These are phyloP conservation scores for Gorsachius magnificus DNA, from an alignment of 2,797 vertebrate genomes.

Conservation along the genomic window DNA sequence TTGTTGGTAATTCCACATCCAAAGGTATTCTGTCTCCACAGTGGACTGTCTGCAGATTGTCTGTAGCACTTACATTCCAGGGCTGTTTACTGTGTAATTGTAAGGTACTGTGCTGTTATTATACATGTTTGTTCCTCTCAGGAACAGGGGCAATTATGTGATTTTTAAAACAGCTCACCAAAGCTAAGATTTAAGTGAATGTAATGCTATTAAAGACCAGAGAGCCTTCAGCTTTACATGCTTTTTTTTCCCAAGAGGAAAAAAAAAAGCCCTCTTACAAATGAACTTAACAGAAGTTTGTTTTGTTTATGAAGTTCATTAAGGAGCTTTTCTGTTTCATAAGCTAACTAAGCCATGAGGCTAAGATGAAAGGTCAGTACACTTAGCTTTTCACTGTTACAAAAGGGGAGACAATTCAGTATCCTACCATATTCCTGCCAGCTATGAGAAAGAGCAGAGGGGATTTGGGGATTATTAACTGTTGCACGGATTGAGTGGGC, in stretches of 20 bases:
- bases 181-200: conserved; percentile 53
- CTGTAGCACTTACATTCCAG: background rate
- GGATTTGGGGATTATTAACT: conserved; percentile 25
- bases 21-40: background rate
- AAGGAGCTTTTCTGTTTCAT: conserved; percentile 70
- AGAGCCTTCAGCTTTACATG: conserved; percentile 22
- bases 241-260: background rate
- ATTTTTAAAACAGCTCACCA: conserved; percentile 55
- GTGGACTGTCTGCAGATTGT: background rate
- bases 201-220: conserved; percentile 65
- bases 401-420: background rate
- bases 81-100: background rate
- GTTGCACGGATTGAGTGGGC: background rate
- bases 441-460: background rate
- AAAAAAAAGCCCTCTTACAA: conserved; percentile 4
- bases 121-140: conserved; percentile 27
- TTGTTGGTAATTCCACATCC: background rate
- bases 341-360: conserved; percentile 49
- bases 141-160: conserved; percentile 30
- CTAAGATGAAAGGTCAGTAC: conserved; percentile 57
- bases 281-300: conserved; percentile 47
- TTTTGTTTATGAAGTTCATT: conserved; percentile 65
- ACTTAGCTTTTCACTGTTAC: conserved; percentile 11
- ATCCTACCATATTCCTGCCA: background rate
- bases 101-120: background rate